Conservation (phyloP, 2,113 vertebrate species). For the Carassius carassius region DNA sequence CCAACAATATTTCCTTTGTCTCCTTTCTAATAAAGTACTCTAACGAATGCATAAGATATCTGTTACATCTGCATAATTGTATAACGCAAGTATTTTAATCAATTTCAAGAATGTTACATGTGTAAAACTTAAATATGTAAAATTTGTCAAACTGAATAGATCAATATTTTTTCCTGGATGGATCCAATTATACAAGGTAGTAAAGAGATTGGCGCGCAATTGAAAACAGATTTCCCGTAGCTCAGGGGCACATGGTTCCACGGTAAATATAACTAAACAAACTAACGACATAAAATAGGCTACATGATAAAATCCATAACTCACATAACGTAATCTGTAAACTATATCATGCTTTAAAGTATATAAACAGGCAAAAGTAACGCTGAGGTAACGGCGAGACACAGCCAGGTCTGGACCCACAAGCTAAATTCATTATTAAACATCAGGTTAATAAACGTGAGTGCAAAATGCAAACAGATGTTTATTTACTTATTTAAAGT, state of each 20-base stretch:
- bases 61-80: not conserved
- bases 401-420: not conserved
- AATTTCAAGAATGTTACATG: not conserved
- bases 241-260: not conserved
- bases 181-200: constrained; percentile 13
- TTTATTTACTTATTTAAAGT: not conserved
- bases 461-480: not conserved
- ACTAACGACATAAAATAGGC: too few relatives aligned
- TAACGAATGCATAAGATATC: not conserved
- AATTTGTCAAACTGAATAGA: not conserved
- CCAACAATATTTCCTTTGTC: not conserved
- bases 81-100: not conserved
- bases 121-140: not conserved
- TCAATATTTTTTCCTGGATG: not conserved
- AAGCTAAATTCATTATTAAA: not conserved
- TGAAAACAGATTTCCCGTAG: constrained; percentile 8
- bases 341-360: not conserved
- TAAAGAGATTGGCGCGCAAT: constrained; percentile 3
- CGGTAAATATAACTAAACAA: not conserved
- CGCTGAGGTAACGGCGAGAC: not conserved
- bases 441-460: not conserved
- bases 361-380: not conserved
- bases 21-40: not conserved
- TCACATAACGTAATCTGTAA: not conserved
- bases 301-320: not conserved